Base-by-base conservation (phyloP, 2,888 invertebrate species). In the Eupelmus urozonus region DNA sequence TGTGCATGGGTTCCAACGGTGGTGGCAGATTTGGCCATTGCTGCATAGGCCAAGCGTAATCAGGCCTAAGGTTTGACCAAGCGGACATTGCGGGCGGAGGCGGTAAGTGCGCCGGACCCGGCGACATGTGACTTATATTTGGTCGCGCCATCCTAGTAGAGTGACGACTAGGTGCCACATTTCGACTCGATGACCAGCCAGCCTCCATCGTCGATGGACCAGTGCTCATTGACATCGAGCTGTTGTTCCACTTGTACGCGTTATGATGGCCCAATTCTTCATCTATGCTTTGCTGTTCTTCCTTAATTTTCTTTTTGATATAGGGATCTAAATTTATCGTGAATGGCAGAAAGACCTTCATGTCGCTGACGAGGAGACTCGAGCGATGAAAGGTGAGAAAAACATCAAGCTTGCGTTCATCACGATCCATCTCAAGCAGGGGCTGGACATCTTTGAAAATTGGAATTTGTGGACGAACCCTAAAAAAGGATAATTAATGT, bases 271-370 rank as follows among this genome's bases (percentile, higher is more conserved):
- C 82, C 3, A 80, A 66, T n/a, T 89, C 88, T 55, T 94, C 94
- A 82, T 94, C 94, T 78, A 92, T 90, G 84, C 92, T 92, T 87
- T 95, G 95, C 82, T 94, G 94, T 86, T 94, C 94, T 88, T 95
- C 98, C 93, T 98, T 96, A 77, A 99, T 97, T 74, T 97, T 95
- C 91, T 99, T 99, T 88, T 98, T 95, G 79, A 99, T 94, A 88
- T 98, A 99, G 0, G 99, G 99, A 91, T 99, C 99, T 73, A 99
- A 92, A 90, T 99, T 99, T 85, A 98, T 98, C 18, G 99, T 98
- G 90, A 99, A 99, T 0, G 99, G 98, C 80, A 99, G 92, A 90
- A 99, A 99, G 86, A 98, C 95, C 88, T 97, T 96, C 87, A 99
- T 92, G 88, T 97, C 97, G 55, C 95, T 95, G 9, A 97, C 94